These are phyloP conservation scores for Danio aesculapii DNA, from an alignment of 2,797 vertebrate species.

Conservation along the genomic window DNA sequence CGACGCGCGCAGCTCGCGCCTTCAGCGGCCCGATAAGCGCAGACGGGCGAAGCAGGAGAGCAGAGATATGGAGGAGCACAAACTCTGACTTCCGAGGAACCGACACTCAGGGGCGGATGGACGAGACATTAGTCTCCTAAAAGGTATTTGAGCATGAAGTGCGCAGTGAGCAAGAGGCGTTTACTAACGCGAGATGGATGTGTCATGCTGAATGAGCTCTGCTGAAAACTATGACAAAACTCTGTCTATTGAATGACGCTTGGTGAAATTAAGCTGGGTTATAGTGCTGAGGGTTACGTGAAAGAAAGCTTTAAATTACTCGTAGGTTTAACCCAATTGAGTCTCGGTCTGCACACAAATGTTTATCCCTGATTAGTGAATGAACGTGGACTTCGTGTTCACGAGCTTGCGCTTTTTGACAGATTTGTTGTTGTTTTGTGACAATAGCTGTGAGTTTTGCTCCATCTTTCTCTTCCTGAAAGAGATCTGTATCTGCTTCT, in stretches of 20 bases:
- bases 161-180: no score
- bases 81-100: slow-evolving; percentile 60
- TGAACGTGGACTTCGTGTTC: not conserved
- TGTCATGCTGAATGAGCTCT: not conserved
- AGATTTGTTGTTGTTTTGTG: slow-evolving; percentile 3
- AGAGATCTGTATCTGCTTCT: slow-evolving; percentile 68
- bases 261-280: no score
- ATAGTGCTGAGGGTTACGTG: slow-evolving; percentile 29
- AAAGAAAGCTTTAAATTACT: slow-evolving; percentile 56
- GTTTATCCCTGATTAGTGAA: slow-evolving; percentile 18
- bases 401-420: not conserved
- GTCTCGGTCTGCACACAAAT: slow-evolving; percentile 10
- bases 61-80: slow-evolving; percentile 66
- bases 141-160: slow-evolving; percentile 37
- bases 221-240: not conserved
- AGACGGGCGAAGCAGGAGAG: slow-evolving; percentile 62
- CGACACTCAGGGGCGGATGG: slow-evolving; percentile 62
- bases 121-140: slow-evolving; percentile 63
- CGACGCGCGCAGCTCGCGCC: slow-evolving; percentile 22
- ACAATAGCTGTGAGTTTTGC: slow-evolving; percentile 3
- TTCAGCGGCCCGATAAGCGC: slow-evolving; percentile 73
- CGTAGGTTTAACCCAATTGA: slow-evolving; percentile 64
- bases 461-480: slow-evolving; percentile 66
- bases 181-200: not conserved
- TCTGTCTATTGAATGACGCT: not conserved